These are phyloP conservation scores for Cebuella pygmaea DNA, from an alignment of 2,797 vertebrate genomes.

Conservation along the genomic window DNA sequence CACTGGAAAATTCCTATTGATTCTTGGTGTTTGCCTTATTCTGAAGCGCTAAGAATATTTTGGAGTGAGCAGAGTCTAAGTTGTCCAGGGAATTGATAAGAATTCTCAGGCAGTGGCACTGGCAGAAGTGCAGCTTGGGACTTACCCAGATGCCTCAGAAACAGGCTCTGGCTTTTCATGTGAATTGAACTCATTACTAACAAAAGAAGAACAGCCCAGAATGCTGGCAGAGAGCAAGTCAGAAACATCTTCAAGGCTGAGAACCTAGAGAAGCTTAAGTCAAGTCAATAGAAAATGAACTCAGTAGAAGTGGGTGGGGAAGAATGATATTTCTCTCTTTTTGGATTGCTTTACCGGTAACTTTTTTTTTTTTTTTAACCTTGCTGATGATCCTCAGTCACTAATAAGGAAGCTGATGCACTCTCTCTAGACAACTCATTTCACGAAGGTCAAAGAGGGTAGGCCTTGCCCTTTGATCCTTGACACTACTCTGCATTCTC, in stretches of 20 bases:
- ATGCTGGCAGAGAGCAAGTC: neutral
- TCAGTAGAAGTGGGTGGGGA: neutral
- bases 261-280: neutral
- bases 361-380: neutral
- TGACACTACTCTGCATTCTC: neutral
- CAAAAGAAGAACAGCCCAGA: neutral
- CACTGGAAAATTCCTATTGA: conserved; percentile 47
- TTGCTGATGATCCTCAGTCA: neutral
- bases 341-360: neutral
- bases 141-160: neutral
- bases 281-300: conserved; percentile 29
- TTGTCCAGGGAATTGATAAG: neutral
- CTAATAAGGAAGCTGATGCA: neutral
- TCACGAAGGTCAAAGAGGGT: neutral
- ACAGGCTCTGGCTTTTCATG: neutral
- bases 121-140: neutral
- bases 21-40: conserved; percentile 50
- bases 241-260: neutral
- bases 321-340: neutral
- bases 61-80: neutral
- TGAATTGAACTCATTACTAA: conserved; percentile 36
- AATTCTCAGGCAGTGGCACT: neutral
- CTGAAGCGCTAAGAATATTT: conserved; percentile 18
- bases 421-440: neutral
- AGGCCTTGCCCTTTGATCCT: neutral